These are phyloP conservation scores for Drosophila saltans DNA, from an alignment of 1,140 invertebrate genomes.

Conservation along the genomic window DNA sequence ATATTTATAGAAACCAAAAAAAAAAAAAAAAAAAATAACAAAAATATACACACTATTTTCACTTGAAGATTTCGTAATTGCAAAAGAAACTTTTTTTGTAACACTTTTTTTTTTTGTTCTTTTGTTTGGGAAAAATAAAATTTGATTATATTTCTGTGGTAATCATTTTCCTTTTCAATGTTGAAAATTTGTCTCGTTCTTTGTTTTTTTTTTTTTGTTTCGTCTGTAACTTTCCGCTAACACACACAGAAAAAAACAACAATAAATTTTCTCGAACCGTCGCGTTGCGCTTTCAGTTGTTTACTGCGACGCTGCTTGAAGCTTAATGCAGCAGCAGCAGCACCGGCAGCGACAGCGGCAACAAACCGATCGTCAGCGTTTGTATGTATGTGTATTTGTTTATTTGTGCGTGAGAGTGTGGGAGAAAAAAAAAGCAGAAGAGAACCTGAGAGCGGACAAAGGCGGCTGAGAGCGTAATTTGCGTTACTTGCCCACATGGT, in stretches of 20 bases:
- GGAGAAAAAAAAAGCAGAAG: not conserved
- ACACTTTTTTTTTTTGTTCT: conserved; percentile 1
- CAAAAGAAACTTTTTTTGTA: conserved; percentile 3
- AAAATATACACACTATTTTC: conserved; percentile 39
- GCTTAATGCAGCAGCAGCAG: conserved; percentile 33
- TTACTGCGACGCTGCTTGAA: conserved; percentile 60
- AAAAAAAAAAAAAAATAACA: conserved; percentile 36
- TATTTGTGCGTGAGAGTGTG: conserved; percentile 14
- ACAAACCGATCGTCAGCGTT: conserved; percentile 35
- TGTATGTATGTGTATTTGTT: not conserved
- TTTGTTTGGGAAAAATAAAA: not conserved
- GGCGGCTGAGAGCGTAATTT: not conserved
- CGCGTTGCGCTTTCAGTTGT: conserved; percentile 64
- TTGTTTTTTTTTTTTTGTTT: not conserved
- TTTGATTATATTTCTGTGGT: not conserved
- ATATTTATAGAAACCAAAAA: conserved; percentile 68
- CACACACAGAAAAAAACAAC: conserved; percentile 6
- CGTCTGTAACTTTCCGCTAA: conserved; percentile 72
- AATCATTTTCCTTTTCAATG: conserved; percentile 6
- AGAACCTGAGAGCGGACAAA: conserved; percentile 25
- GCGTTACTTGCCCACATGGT: conserved; percentile 3
- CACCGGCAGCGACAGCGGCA: conserved; percentile 33
- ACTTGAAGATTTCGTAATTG: conserved; percentile 61
- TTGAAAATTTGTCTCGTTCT: not conserved
- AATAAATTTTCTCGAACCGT: conserved; percentile 34